These are phyloP conservation scores for Oryzias melastigma DNA, from an alignment of 2,113 vertebrate species.

Conservation along the genomic window DNA sequence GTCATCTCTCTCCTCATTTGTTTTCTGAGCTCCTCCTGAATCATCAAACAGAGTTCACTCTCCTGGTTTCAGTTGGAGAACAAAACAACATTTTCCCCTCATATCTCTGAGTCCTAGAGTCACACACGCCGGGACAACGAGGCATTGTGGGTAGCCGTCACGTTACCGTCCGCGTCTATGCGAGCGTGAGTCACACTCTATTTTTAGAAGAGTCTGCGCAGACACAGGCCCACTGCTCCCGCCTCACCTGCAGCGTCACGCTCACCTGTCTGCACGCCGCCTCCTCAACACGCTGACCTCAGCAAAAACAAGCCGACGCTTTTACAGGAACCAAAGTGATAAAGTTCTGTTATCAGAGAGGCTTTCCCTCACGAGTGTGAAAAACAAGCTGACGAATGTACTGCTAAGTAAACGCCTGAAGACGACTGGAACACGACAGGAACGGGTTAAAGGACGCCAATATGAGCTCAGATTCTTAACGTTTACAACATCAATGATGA, in stretches of 20 bases:
- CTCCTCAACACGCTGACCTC: neutral
- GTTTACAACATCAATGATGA: no score
- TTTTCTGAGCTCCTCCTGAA: conserved; percentile 21
- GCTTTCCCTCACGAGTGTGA: no score
- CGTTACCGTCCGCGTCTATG: conserved; percentile 53
- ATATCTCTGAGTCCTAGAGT: conserved; percentile 52
- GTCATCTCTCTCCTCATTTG: conserved; percentile 40
- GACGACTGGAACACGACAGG: no score
- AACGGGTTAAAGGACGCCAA: no score
- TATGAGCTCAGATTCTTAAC: no score
- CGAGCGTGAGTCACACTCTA: conserved; percentile 69
- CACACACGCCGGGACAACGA: conserved; percentile 53
- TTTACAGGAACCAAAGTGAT: no score
- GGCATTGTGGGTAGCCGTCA: conserved; percentile 70
- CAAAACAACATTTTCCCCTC: conserved; percentile 9
- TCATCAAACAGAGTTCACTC: no score
- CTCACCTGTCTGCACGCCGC: neutral
- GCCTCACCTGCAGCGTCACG: neutral
- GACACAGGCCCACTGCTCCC: conserved; percentile 51
- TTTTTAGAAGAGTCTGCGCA: conserved; percentile 70
- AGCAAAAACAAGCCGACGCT: no score
- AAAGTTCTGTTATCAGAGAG: no score
- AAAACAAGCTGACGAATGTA: no score
- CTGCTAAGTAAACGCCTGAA: no score
- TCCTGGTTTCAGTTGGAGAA: no score